Conservation (phyloP, 2,797 vertebrate species). For the Alectoris magna region DNA sequence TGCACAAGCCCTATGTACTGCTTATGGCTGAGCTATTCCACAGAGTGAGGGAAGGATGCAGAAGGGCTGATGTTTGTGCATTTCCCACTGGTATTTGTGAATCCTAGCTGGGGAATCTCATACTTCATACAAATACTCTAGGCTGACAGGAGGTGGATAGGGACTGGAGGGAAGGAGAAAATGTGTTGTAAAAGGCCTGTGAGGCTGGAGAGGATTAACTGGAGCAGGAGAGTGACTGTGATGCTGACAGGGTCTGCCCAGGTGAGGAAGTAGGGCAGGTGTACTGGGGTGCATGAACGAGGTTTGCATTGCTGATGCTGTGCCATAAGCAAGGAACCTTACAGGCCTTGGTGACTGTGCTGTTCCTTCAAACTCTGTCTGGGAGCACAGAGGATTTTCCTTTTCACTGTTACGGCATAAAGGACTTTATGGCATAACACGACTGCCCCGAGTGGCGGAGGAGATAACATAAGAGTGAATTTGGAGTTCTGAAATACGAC, state of each 20-base stretch:
- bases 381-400: not conserved
- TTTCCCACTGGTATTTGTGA: not conserved
- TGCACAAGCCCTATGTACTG: not conserved
- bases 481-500: not conserved
- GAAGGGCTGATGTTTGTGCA: not conserved
- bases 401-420: not conserved
- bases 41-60: not conserved
- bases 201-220: not conserved
- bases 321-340: not conserved
- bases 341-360: not conserved
- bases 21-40: not conserved
- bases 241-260: slow-evolving; percentile 1
- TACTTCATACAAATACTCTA: not conserved
- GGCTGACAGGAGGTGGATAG: slow-evolving; percentile 28
- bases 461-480: not conserved
- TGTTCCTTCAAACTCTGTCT: not conserved
- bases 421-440: not conserved
- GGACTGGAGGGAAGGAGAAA: not conserved
- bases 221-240: not conserved
- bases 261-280: not conserved
- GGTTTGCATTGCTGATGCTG: not conserved
- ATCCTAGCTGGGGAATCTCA: not conserved
- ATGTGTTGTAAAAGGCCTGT: not conserved
- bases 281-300: not conserved
- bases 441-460: not conserved